Evolutionary conservation across 2,888 invertebrate species (phyloP).

Genomic region (Lasioglossum calceatum): DNA sequence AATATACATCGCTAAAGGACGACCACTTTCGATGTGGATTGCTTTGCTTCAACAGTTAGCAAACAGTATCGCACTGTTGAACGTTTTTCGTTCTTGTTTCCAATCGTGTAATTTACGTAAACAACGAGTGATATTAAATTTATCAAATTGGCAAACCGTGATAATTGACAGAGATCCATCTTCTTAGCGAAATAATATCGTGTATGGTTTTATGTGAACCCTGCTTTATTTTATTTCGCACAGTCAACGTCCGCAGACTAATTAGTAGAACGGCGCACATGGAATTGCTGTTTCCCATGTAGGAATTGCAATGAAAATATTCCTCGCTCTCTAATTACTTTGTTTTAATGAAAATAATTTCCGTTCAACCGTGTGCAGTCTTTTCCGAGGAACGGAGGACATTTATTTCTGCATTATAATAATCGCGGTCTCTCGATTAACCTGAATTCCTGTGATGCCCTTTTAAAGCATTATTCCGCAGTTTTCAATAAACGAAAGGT

Average conservation of each 20-base stretch:
- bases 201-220: not conserved
- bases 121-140: too few relatives aligned
- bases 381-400: not conserved
- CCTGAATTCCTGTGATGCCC: not conserved
- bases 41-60: not conserved
- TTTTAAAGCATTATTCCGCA: too few relatives aligned
- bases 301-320: not conserved
- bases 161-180: not conserved
- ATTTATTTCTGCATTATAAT: not conserved
- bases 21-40: not conserved
- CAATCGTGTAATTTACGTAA: not conserved
- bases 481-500: too few relatives aligned
- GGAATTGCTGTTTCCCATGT: not conserved
- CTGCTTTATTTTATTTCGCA: not conserved
- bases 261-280: not conserved
- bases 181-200: not conserved
- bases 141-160: not conserved
- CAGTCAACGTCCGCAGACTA: not conserved
- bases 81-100: too few relatives aligned
- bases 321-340: not conserved
- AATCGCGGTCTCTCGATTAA: not conserved
- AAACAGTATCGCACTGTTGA: too few relatives aligned
- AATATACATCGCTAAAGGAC: not conserved
- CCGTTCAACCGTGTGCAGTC: not conserved
- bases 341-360: not conserved